Percentiles rank a stretch among this genome's conserved stretches.
These are phyloP conservation scores for Drosophila multiciliata DNA, from an alignment of 2,888 invertebrate species.

Conservation along the genomic window DNA sequence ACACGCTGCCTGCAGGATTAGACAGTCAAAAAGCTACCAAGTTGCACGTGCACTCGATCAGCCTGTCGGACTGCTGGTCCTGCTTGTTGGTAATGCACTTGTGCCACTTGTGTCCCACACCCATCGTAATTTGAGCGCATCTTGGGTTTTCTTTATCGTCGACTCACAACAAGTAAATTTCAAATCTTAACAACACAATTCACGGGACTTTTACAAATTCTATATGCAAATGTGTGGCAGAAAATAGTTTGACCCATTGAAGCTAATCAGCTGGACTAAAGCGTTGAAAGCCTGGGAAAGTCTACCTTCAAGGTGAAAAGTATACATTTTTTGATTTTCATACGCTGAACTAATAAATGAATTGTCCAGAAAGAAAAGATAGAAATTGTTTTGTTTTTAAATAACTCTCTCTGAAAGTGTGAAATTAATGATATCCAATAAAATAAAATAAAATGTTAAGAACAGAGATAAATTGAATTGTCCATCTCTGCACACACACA, in stretches of 20 bases:
- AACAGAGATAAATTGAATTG: not conserved
- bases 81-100: slow-evolving; percentile 8
- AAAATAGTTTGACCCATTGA: not conserved
- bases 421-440: not conserved
- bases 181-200: not conserved
- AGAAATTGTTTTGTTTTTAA: not conserved
- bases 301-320: not conserved
- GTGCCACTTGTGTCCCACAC: not conserved
- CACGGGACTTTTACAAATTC: not conserved
- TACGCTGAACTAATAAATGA: not conserved
- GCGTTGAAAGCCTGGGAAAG: not conserved
- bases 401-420: not conserved
- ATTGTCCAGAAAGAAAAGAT: not conserved
- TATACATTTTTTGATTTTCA: not conserved
- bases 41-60: slow-evolving; percentile 58
- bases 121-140: not conserved
- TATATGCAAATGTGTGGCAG: too few species aligned
- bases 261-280: not conserved
- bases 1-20: slow-evolving; percentile 81
- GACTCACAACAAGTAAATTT: not conserved
- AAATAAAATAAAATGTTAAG: not conserved
- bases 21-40: slow-evolving; percentile 82
- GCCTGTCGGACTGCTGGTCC: not conserved
- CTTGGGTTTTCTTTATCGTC: not conserved
- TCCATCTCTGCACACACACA: not conserved